A percentile compares a stretch with the other conserved stretches of the same genome.
Conservation (phyloP, 2,797 vertebrate genomes). For the Oreochromis mossambicus region DNA sequence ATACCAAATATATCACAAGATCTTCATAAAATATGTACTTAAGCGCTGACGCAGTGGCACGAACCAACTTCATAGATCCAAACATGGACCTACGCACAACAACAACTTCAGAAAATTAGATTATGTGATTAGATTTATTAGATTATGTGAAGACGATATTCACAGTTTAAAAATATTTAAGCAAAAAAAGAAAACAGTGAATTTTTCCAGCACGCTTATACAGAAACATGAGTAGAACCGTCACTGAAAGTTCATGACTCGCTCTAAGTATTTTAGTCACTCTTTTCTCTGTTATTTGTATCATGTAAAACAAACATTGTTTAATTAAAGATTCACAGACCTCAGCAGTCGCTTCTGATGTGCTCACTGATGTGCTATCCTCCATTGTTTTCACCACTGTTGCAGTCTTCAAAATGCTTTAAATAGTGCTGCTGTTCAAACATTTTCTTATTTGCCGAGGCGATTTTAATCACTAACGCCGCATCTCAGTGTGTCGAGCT, state of each 20-base stretch:
- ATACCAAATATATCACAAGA: neutral
- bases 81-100: neutral
- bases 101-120: neutral
- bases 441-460: slow-evolving; percentile 32
- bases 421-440: slow-evolving; percentile 51
- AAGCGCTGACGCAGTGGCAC: neutral
- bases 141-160: neutral
- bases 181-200: accelerated
- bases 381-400: slow-evolving; percentile 42
- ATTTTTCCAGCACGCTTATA: neutral
- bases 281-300: slow-evolving; percentile 5
- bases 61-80: neutral
- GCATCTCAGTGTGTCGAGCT: slow-evolving; percentile 43
- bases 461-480: slow-evolving; percentile 44
- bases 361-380: slow-evolving; percentile 27
- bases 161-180: neutral
- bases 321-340: slow-evolving; percentile 34
- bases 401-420: slow-evolving; percentile 34
- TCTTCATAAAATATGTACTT: neutral
- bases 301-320: slow-evolving; percentile 17
- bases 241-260: neutral
- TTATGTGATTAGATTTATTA: neutral
- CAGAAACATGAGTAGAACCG: neutral
- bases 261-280: neutral
- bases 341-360: slow-evolving; percentile 34